phyloP scores from a whole-genome alignment of 1,140 invertebrate species.

The Microplitis mediator region DNA sequence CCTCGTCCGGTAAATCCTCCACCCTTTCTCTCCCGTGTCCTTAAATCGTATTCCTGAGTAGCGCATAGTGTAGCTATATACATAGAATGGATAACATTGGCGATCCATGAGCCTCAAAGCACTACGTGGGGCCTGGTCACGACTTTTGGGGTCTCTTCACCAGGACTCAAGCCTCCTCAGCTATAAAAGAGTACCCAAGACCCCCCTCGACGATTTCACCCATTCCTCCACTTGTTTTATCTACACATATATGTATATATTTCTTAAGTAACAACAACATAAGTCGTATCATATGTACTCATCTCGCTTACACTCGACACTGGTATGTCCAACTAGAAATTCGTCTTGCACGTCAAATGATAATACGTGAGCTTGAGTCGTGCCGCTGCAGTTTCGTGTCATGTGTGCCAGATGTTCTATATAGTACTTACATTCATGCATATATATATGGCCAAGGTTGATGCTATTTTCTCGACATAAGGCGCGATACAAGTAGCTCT shows the following conservation, averaged over 20 bases:
- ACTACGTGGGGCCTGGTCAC: slow-evolving; percentile 1
- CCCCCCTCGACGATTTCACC: neutral
- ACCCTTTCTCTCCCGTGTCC: slow-evolving; percentile 7
- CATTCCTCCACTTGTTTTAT: neutral
- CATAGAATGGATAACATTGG: neutral
- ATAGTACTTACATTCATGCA: too few species aligned
- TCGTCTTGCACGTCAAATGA: slow-evolving; percentile 1
- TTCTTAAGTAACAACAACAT: neutral
- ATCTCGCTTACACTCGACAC: neutral
- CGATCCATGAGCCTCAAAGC: neutral
- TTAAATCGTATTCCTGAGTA: slow-evolving; percentile 7
- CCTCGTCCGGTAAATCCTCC: neutral
- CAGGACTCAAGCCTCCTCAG: neutral
- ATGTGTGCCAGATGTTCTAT: too few species aligned
- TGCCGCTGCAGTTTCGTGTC: too few species aligned
- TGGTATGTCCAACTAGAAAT: neutral
- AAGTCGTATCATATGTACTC: slow-evolving; percentile 3
- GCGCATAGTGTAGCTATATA: neutral
- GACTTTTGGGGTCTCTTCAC: neutral
- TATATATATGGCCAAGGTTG: too few species aligned
- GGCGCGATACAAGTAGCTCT: too few species aligned
- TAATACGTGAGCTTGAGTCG: neutral
- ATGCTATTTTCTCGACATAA: too few species aligned
- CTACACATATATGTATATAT: neutral
- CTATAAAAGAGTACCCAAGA: neutral